Conservation (phyloP, 2,797 vertebrate species). For the Cossypha caffra region DNA sequence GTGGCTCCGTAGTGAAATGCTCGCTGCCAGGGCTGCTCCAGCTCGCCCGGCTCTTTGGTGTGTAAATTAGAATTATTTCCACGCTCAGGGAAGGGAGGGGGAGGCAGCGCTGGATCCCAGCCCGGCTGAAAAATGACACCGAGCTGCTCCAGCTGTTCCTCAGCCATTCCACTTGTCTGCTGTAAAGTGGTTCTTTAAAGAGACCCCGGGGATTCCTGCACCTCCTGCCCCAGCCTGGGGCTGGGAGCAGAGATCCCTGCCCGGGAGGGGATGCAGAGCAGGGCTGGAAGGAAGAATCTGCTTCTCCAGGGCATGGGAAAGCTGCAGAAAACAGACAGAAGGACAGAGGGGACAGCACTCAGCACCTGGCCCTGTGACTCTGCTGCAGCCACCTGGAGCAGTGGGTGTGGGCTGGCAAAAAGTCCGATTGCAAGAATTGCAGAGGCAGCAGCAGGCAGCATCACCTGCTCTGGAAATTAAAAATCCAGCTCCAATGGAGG, state of each 20-base stretch:
- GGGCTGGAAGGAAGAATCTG: accelerated
- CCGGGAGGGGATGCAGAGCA: background rate
- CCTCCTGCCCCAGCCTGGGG: background rate
- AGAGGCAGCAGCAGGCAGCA: background rate
- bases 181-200: background rate
- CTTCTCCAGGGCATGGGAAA: background rate
- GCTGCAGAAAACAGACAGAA: background rate
- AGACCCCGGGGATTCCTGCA: background rate
- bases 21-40: background rate
- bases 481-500: background rate
- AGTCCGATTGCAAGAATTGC: background rate
- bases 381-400: background rate
- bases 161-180: accelerated
- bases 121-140: background rate
- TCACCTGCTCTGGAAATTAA: background rate
- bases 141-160: background rate
- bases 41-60: background rate
- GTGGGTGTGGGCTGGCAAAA: background rate
- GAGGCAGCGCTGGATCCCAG: background rate
- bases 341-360: background rate
- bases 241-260: background rate
- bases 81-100: background rate
- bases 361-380: background rate
- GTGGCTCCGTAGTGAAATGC: background rate
- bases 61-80: background rate